Evolutionary conservation across 2,888 invertebrate species (phyloP), one percentile per base, ranked within the genome.

Genomic region (Antitype chi): DNA sequence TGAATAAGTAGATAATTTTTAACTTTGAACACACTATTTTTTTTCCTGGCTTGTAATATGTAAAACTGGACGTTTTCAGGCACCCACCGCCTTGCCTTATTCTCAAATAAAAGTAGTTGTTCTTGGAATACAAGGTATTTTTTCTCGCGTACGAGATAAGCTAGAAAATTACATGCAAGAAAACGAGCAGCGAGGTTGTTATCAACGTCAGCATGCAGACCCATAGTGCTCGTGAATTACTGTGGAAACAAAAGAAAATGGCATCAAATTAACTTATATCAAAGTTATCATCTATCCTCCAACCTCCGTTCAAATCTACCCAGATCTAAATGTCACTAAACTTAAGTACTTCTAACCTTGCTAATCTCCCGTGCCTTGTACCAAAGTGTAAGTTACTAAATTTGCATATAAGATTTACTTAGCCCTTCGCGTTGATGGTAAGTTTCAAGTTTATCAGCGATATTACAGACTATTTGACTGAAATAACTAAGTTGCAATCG

Each of bases 381-480:
- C 90, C 90, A 81, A 72, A 84, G 81, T 77, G 74, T 88, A 82
- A 87, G 81, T 90, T 91, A 88, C 82, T 64, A 88, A 92, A 94
- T 94, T 94, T 94, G 90, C 94, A 94, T 94, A 92, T 88, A 89
- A 91, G 93, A 92, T 94, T 94, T 93, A 92, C 93, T 91, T 92
- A 92, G 89, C 84, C 89, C 88, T 87, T 80, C 82, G 82, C 87
- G 90, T 87, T 91, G 90, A 91, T 92, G 91, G 91, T 88, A 89
- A 90, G 89, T 92, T 92, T 90, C 43, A 80, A 90, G 91, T 93
- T 92, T 91, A 85, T 87, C 87, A 76, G 76, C 53, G 80, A 81
- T 90, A 90, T 92, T 89, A 91, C 91, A 89, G 89, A 82, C 86
- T 90, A 91, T 92, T 91, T 90, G 88, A 91, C 84, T 90, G 77